A percentile compares a stretch with the other conserved stretches of the same genome.
Conservation (phyloP, 2,888 invertebrate genomes). For the Perdita meconis region DNA sequence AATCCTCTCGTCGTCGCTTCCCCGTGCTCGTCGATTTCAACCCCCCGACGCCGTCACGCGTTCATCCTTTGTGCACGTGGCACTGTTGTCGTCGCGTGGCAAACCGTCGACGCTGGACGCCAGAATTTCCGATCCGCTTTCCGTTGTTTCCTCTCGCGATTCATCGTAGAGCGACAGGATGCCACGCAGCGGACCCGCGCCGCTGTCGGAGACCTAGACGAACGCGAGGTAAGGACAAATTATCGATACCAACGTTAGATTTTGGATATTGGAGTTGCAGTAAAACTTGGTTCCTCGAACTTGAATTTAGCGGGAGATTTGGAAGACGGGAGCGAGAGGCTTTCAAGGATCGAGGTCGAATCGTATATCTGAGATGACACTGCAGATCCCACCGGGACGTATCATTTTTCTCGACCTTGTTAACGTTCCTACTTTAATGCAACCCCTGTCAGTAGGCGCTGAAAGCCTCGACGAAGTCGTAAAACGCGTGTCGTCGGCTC, state of each 20-base stretch:
- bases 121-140: not conserved
- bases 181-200: not conserved
- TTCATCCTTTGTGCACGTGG: constrained; percentile 37
- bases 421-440: constrained; percentile 21
- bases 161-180: not conserved
- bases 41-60: not conserved
- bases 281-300: not conserved
- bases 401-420: constrained; percentile 30
- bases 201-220: not conserved
- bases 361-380: not conserved
- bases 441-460: constrained; percentile 23
- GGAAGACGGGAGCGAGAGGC: not conserved
- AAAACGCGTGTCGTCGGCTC: constrained; percentile 3
- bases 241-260: not conserved
- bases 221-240: constrained; percentile 32
- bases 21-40: constrained; percentile 14
- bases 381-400: not conserved
- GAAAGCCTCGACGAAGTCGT: constrained; percentile 2
- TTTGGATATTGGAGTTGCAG: too few species aligned
- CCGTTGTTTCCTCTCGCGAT: not conserved
- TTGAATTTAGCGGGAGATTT: constrained; percentile 36
- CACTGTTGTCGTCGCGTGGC: constrained; percentile 24
- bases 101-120: not conserved
- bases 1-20: not conserved
- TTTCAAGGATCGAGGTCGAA: constrained; percentile 5